Conservation (phyloP, 2,888 invertebrate genomes). For the Clistopyga incitator region DNA sequence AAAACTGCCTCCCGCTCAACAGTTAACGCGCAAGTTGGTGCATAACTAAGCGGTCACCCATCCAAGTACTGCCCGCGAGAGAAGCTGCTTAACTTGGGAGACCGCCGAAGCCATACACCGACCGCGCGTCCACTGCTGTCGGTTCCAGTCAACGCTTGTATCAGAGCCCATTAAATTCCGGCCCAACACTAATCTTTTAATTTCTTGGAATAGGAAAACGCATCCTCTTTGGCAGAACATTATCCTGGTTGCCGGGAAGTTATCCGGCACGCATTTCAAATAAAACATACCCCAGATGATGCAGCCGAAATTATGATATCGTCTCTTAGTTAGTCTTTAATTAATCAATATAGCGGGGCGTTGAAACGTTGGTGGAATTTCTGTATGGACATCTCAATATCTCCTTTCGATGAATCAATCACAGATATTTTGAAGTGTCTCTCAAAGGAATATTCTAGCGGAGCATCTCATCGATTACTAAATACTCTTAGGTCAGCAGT, state of each 20-base stretch:
- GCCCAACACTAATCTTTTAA: conserved; percentile 27
- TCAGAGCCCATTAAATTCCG: conserved; percentile 26
- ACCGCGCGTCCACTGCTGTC: too few species aligned
- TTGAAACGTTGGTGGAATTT: conserved; percentile 41
- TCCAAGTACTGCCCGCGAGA: too few species aligned
- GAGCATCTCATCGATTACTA: conserved; percentile 48
- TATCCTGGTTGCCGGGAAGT: conserved; percentile 58
- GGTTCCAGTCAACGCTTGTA: conserved; percentile 31
- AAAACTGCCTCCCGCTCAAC: too few species aligned
- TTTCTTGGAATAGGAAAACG: conserved; percentile 68
- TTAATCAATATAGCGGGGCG: conserved; percentile 42
- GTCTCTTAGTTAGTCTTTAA: conserved; percentile 24
- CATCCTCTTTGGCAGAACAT: conserved; percentile 63
- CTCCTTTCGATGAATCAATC: not conserved
- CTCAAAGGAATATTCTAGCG: not conserved
- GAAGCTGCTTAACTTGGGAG: too few species aligned
- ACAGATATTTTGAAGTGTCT: not conserved
- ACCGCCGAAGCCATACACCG: too few species aligned
- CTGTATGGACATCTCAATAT: conserved; percentile 13
- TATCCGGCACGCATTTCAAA: conserved; percentile 69
- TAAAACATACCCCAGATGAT: conserved; percentile 55
- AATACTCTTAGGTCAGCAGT: conserved; percentile 60
- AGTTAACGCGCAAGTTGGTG: too few species aligned
- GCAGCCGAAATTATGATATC: conserved; percentile 45
- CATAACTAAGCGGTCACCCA: too few species aligned